Evolutionary conservation across 2,113 vertebrate genomes (phyloP), one percentile per base, ranked within the genome.

Genomic region (Vombatus ursinus): DNA sequence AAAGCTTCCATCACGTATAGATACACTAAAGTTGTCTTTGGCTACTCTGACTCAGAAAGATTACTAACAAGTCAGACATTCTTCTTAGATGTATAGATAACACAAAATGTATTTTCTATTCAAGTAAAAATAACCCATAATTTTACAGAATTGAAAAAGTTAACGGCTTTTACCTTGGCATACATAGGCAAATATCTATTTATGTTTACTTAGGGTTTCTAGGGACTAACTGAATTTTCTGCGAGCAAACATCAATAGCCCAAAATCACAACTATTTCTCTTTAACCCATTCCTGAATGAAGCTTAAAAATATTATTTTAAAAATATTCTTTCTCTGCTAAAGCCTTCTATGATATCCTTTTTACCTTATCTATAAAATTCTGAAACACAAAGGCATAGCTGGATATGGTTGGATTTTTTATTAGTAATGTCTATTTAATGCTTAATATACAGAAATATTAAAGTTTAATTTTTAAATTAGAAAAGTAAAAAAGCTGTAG

Each of bases 111-210:
- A 51, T 93, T 54, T 94, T 89, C 26, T 44, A 92, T 68, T 24
- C 25, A 84, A 90, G 11, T 54, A 77, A 25, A 97, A 52, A 93
- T 90, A 94, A 93, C 26, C 53, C 93, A 24, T 50, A 50, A 14
- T 91, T 95, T 93, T 90, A 5, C 54, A 96, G 95, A 50, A 28
- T 51, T 48, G 49, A 94, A 90, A 93, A 93, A 68, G 54, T 37
- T 24, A 92, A 50, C 12, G 50, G 8, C 23, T 96, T 96, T 90
- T 93, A 93, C 28, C 28, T 61, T n/a, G 37, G 37, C n/a, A 9
- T 91, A 52, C 28, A 84, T 50, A 91, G 25, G 89, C 52, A 92
- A 47, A 90, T 89, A 44, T 92, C 11, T 57, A 95, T 91, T n/a
- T 90, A 25, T 52, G n/a, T 2, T 50, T 61, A 11, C 57, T 96